Conservation (phyloP, 1,140 invertebrate genomes). For the Amphibalanus amphitrite region DNA sequence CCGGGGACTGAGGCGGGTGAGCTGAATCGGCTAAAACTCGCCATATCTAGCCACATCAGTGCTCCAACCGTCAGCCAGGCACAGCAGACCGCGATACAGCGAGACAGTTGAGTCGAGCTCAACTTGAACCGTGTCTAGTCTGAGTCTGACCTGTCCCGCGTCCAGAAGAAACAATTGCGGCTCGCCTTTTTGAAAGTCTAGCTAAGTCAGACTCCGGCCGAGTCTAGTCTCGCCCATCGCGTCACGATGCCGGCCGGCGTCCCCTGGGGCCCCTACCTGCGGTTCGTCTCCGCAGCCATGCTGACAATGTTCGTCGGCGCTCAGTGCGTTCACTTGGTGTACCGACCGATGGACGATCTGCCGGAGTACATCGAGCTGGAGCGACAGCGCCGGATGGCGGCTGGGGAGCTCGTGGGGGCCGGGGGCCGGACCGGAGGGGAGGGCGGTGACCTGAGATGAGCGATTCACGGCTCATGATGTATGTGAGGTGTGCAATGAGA, state of each 20-base stretch:
- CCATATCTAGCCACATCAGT: too few relatives aligned
- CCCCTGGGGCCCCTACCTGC: constrained; percentile 42
- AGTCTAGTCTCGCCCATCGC: constrained; percentile 8
- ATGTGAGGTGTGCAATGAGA: too few relatives aligned
- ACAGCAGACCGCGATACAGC: too few relatives aligned
- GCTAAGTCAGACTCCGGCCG: constrained; percentile 9
- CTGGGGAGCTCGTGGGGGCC: background rate
- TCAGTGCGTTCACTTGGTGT: constrained; percentile 56
- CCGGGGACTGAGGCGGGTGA: background rate
- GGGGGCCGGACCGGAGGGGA: too few relatives aligned
- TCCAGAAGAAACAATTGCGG: too few relatives aligned
- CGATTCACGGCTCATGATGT: too few relatives aligned
- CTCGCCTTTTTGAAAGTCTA: constrained; percentile 2
- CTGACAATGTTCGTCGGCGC: constrained; percentile 51
- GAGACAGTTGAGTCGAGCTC: too few relatives aligned
- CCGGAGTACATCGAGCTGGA: background rate
- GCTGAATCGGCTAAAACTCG: too few relatives aligned
- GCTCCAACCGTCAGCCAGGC: too few relatives aligned
- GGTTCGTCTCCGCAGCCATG: constrained; percentile 39
- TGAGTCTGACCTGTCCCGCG: too few relatives aligned
- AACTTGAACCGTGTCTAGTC: too few relatives aligned
- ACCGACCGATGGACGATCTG: constrained; percentile 53
- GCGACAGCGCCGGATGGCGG: background rate
- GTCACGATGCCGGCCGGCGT: constrained; percentile 58
- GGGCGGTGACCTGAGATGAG: too few relatives aligned